Evolutionary conservation across 2,888 invertebrate genomes (phyloP).

Genomic region (Mycalesis mineus): DNA sequence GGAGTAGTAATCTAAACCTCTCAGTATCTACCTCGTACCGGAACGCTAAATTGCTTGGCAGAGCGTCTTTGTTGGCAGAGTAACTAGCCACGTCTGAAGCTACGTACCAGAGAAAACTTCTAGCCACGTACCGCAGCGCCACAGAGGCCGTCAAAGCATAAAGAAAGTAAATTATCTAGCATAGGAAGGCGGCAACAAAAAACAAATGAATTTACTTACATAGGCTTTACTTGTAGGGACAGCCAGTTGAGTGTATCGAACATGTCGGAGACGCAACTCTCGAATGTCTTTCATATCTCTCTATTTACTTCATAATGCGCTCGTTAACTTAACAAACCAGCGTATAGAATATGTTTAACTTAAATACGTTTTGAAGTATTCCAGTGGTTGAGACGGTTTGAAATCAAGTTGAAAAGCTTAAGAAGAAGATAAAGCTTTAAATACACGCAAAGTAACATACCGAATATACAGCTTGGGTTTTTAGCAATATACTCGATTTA

Average conservation of each 20-base stretch:
- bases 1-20: too few species aligned
- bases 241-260: conserved; percentile 33
- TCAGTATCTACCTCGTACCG: too few species aligned
- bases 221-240: conserved; percentile 16
- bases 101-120: too few species aligned
- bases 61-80: too few species aligned
- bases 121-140: too few species aligned
- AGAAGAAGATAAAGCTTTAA: background rate
- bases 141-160: too few species aligned
- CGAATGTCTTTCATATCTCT: conserved; percentile 36
- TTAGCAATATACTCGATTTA: too few species aligned
- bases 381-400: background rate
- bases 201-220: background rate
- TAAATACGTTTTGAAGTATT: conserved; percentile 21
- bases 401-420: background rate
- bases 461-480: too few species aligned
- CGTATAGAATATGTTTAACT: conserved; percentile 25
- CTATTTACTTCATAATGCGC: conserved; percentile 34
- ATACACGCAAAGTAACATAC: too few species aligned
- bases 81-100: too few species aligned
- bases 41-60: too few species aligned
- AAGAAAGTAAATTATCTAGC: too few species aligned
- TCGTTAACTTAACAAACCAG: conserved; percentile 36
- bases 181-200: background rate
- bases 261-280: conserved; percentile 28